Base-by-base conservation (phyloP, 2,113 vertebrate species). In the Rutilus rutilus region DNA sequence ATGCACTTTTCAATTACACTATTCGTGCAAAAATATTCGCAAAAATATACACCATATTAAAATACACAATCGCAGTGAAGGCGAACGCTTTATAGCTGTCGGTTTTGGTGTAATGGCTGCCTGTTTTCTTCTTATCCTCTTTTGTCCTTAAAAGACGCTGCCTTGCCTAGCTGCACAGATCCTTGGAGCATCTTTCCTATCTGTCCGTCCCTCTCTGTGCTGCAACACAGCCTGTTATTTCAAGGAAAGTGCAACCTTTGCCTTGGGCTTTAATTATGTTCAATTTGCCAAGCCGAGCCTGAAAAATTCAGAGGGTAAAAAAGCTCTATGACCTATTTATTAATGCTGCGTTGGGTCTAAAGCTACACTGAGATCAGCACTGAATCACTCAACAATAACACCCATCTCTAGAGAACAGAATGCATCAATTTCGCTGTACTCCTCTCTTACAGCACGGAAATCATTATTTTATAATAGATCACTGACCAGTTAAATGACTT, bases 251-350 rank as follows among this genome's bases (percentile, higher is more conserved):
- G 93, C 93, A 94, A 94, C 92, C 92, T 94, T 94, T 94, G 94
- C 94, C 94, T 94, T 93, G 91, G 94, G 94, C 94, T 92, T 95
- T 95, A 95, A 95, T 95, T 95, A 95, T 95, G 94, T 95, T 93
- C 94, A 95, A 94, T 95, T 95, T 95, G 93, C 94, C 94, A 93
- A 94, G 94, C 94, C 87, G 90, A 92, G 92, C 93, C 94, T 95
- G 93, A 94, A 94, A 93, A 94, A 95, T 94, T 92, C 92, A 89
- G 92, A 84, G 93, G 92, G 92, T 92, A 91, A 91, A 92, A 94
- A 93, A 93, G 90, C 92, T 94, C 93, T 94, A 92, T 95, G 95
- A 95, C 95, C 95, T 95, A 95, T 95, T 95, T 95, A 94, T 94
- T 93, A 94, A 91, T 92, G 93, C 93, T 92, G 93, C 90, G 89